Conservation (phyloP, 2,797 vertebrate genomes). For the Falco berigora region DNA sequence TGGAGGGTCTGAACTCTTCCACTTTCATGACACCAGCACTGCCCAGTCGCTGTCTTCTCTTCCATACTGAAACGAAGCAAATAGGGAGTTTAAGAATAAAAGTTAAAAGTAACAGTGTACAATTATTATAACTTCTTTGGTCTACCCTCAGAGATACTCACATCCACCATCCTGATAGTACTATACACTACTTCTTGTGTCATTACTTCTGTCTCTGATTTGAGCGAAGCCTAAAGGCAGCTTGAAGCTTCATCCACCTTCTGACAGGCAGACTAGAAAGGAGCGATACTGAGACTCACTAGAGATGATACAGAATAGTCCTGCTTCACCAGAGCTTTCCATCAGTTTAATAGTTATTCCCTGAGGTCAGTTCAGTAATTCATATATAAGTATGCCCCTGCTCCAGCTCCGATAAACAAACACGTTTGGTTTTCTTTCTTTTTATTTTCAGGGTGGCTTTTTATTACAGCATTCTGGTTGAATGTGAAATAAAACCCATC, state of each 20-base stretch:
- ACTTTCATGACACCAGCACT: slow-evolving; percentile 68
- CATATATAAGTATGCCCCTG: background rate
- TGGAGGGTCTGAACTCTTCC: background rate
- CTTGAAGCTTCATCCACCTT: background rate
- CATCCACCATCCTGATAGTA: background rate
- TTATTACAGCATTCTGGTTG: background rate
- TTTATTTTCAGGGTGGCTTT: background rate
- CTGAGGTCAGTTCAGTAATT: background rate
- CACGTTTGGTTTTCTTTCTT: background rate
- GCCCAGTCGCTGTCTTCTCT: slow-evolving; percentile 80
- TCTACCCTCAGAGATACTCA: background rate
- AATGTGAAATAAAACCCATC: background rate
- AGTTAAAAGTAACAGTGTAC: background rate
- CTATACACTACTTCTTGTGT: background rate
- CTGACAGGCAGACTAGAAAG: background rate
- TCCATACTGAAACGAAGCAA: slow-evolving; percentile 75
- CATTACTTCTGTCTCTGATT: background rate
- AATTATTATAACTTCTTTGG: background rate
- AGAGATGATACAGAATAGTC: background rate
- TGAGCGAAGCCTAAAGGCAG: background rate
- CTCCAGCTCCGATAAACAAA: background rate
- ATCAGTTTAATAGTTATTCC: background rate
- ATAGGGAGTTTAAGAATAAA: background rate
- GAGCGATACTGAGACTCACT: background rate
- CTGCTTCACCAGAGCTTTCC: background rate